A percentile compares a stretch with the other conserved stretches of the same genome.
These are phyloP conservation scores for Coleophora flavipennella DNA, from an alignment of 2,888 invertebrate species.

Conservation along the genomic window DNA sequence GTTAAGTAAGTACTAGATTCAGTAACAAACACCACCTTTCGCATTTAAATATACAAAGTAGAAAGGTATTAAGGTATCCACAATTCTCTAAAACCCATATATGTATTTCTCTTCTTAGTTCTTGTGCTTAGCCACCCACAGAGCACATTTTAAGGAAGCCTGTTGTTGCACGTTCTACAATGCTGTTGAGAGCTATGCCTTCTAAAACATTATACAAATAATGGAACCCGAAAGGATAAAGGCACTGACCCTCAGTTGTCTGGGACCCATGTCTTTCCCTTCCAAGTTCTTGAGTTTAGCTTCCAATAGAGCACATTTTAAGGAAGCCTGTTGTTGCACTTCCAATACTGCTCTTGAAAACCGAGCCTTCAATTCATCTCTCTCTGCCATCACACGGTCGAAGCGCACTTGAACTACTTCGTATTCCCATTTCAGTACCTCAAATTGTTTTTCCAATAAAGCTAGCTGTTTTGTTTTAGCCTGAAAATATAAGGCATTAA, in stretches of 20 bases:
- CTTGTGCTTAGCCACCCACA: slow-evolving; percentile 83
- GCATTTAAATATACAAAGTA: too few species aligned
- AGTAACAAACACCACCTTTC: too few species aligned
- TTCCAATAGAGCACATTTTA: slow-evolving; percentile 88
- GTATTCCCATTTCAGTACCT: slow-evolving; percentile 76
- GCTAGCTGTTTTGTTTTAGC: slow-evolving; percentile 70
- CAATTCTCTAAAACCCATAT: slow-evolving; percentile 71
- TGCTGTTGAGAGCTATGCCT: slow-evolving; percentile 83
- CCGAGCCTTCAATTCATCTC: slow-evolving; percentile 82
- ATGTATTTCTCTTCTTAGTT: slow-evolving; percentile 79
- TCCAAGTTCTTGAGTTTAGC: slow-evolving; percentile 78
- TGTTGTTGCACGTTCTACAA: slow-evolving; percentile 91
- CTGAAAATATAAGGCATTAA: slow-evolving; percentile 30
- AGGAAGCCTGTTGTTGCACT: slow-evolving; percentile 87
- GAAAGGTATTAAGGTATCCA: too few species aligned
- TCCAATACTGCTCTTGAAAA: slow-evolving; percentile 89
- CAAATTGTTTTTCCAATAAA: slow-evolving; percentile 68
- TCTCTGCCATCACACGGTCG: slow-evolving; percentile 81
- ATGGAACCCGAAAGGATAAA: too few species aligned
- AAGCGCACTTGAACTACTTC: slow-evolving; percentile 83
- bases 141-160: slow-evolving; percentile 84
- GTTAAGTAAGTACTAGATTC: too few species aligned
- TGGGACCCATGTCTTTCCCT: slow-evolving; percentile 76
- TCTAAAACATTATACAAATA: too few species aligned
- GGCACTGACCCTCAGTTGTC: slow-evolving; percentile 69